Conservation (phyloP, 2,888 invertebrate species). For the Odontothrips loti region DNA sequence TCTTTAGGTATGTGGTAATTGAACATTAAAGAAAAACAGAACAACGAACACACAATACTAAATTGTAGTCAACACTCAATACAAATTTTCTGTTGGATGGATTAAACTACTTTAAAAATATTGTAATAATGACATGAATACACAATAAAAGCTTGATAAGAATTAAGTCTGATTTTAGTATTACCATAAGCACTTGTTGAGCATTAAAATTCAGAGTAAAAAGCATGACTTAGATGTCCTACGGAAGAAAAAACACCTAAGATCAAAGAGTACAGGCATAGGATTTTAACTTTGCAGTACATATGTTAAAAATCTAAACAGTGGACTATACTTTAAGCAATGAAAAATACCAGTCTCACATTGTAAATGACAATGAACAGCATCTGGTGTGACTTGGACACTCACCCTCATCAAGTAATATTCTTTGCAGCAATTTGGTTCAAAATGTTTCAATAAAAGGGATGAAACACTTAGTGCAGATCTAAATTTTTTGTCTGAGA, state of each 20-base stretch:
- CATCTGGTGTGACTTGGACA: neutral
- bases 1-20: neutral
- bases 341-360: constrained; percentile 10
- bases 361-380: neutral
- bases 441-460: too few relatives aligned
- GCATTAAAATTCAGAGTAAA: too few relatives aligned
- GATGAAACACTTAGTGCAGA: too few relatives aligned
- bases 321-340: too few relatives aligned
- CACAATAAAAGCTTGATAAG: neutral
- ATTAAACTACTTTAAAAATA: too few relatives aligned
- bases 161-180: neutral
- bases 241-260: neutral
- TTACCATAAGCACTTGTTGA: too few relatives aligned
- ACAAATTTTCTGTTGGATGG: neutral
- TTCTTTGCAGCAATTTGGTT: too few relatives aligned
- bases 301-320: neutral
- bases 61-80: too few relatives aligned
- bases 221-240: neutral
- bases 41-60: neutral
- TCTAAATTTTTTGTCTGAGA: too few relatives aligned
- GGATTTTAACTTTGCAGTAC: neutral
- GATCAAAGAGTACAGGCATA: neutral
- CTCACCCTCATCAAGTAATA: too few relatives aligned
- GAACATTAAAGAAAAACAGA: neutral
- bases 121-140: neutral